Conservation (phyloP, 2,888 invertebrate species). For the Ephialtes manifestator region DNA sequence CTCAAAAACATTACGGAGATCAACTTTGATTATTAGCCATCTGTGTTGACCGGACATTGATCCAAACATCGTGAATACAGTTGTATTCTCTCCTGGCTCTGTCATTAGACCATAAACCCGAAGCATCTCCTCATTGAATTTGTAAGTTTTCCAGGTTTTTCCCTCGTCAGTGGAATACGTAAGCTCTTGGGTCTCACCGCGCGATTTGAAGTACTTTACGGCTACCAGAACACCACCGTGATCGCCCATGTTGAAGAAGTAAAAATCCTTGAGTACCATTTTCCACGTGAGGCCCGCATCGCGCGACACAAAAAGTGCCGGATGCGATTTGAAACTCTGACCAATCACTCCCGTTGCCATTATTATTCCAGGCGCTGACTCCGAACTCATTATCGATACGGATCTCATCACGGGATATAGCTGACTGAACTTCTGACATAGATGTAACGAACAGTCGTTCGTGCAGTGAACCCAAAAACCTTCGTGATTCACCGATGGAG, state of each 20-base stretch:
- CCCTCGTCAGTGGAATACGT: conserved; percentile 96
- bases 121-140: conserved; percentile 91
- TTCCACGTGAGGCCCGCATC: conserved; percentile 95
- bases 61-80: conserved; percentile 96
- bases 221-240: conserved; percentile 96
- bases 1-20: conserved; percentile 87
- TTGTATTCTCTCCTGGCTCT: conserved; percentile 97
- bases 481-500: conserved; percentile 90
- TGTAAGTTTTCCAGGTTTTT: conserved; percentile 91
- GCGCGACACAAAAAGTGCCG: conserved; percentile 92
- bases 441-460: conserved; percentile 93
- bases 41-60: conserved; percentile 92
- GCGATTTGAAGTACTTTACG: conserved; percentile 92
- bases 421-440: conserved; percentile 95
- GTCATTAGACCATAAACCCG: conserved; percentile 96
- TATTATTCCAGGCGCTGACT: conserved; percentile 95
- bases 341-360: conserved; percentile 95
- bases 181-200: conserved; percentile 92
- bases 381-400: conserved; percentile 93
- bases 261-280: conserved; percentile 92
- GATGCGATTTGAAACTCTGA: conserved; percentile 92
- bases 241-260: conserved; percentile 96
- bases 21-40: conserved; percentile 94
- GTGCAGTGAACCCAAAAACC: conserved; percentile 90
- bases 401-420: conserved; percentile 93